phyloP scores from a whole-genome alignment of 2,797 vertebrate species.

The Microctenopoma lineatum region DNA sequence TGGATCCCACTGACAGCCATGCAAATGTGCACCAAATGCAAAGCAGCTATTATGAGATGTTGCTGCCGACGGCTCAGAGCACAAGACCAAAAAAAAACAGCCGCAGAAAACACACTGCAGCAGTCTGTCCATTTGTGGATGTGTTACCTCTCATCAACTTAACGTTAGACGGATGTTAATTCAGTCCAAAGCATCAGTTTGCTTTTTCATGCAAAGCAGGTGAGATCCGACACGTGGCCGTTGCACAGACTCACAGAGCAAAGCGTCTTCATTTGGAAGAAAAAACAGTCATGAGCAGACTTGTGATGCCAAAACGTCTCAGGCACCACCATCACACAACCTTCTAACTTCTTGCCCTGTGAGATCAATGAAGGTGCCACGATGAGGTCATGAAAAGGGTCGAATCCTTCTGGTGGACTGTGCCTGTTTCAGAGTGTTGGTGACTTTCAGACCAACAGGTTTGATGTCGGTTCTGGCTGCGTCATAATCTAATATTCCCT shows the following conservation, averaged over 20 bases:
- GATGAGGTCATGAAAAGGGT: conserved; percentile 26
- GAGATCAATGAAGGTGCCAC: conserved; percentile 19
- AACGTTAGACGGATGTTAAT: conserved; percentile 14
- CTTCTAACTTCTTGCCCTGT: conserved; percentile 2
- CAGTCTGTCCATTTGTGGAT: neutral
- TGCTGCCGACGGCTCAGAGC: neutral
- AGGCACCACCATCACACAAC: conserved; percentile 4
- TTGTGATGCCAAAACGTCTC: conserved; percentile 4
- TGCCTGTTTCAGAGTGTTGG: conserved; percentile 10
- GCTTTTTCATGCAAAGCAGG: conserved; percentile 19
- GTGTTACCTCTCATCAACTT: conserved; percentile 17
- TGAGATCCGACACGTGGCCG: neutral
- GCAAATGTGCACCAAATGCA: neutral
- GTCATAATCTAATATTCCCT: conserved; percentile 59
- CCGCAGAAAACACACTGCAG: neutral
- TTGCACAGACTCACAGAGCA: neutral
- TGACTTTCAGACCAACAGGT: conserved; percentile 59
- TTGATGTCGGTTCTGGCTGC: conserved; percentile 52
- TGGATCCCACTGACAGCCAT: neutral
- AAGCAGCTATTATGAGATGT: neutral
- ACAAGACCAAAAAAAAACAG: neutral
- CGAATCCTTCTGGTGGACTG: conserved; percentile 23
- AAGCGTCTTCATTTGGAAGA: conserved; percentile 4
- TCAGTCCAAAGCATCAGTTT: conserved; percentile 14
- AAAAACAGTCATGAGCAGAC: conserved; percentile 8